Base-by-base conservation (phyloP, 2,113 vertebrate genomes). In the Pelobates fuscus region DNA sequence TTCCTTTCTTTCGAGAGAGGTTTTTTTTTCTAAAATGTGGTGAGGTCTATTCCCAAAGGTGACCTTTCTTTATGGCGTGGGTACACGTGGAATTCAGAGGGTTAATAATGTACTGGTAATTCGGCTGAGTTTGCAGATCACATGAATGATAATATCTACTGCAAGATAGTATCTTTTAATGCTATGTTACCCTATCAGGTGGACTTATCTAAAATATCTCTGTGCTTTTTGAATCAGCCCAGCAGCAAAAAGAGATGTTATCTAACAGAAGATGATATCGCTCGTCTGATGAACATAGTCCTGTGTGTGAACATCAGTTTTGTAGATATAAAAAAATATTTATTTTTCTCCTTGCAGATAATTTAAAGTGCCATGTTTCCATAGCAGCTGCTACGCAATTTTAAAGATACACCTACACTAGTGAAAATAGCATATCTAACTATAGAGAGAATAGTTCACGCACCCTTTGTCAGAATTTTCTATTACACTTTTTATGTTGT, bases 91-190 rank as follows among this genome's bases (percentile, higher is more conserved):
- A 37, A 17, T 14, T 17, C 4, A 18, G 4, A 3, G 44, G 44
- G 44, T 41, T 57, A 41, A 58, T 21, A 46, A 68, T n/a, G n/a
- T n/a, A 68, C 21, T 49, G 18, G 49, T 49, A 69, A 69, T n/a
- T 69, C n/a, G n/a, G 23, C 6, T 43, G 68, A 55, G 68, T 44
- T 32, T 26, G 44, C 14, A 55, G 21, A 44, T 57, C 57, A 49
- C 29, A 61, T 60, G 68, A 21, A 8, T n/a, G 68, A 71, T 71
- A 71, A 10, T 2, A 71, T 71, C 68, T 71, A 1, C 17, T 14
- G n/a, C 5, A 4, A 71, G 68, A 71, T 71, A 46, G 21, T 5
- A 61, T 71, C 69, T 60, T 2, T n/a, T 37, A 21, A 25, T 70
- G 54, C 52, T 26, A 15, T n/a, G 67, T 69, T 68, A 25, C 57